Conservation (phyloP, 2,113 vertebrate species). For the Heterochromis multidens region DNA sequence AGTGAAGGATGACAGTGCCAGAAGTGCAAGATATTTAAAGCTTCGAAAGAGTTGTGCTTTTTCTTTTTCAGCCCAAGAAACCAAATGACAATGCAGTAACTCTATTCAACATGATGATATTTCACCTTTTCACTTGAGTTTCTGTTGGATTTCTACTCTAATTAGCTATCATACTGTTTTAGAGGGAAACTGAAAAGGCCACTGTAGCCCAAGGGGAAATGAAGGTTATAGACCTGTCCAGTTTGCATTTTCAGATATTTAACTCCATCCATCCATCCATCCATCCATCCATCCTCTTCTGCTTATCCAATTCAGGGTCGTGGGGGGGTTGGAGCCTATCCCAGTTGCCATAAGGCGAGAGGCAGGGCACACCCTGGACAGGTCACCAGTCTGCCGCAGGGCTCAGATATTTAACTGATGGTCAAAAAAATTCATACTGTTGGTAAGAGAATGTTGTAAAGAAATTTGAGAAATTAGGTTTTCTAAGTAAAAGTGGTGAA, state of each 20-base stretch:
- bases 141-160: not conserved
- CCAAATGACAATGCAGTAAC: not conserved
- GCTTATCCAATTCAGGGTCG: too few relatives aligned
- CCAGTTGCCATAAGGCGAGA: too few relatives aligned
- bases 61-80: not conserved
- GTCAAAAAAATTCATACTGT: slow-evolving; percentile 1
- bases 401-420: slow-evolving; percentile 12
- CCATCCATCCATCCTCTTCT: too few relatives aligned
- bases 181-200: slow-evolving; percentile 23
- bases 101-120: not conserved
- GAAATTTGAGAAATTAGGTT: not conserved
- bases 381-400: too few relatives aligned
- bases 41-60: slow-evolving; percentile 5
- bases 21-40: slow-evolving; percentile 39
- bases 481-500: not conserved
- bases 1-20: slow-evolving; percentile 19
- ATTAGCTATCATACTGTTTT: not conserved
- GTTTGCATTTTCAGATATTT: slow-evolving; percentile 30
- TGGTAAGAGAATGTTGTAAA: not conserved
- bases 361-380: too few relatives aligned
- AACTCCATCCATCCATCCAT: too few relatives aligned
- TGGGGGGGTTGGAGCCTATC: too few relatives aligned
- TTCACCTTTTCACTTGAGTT: not conserved
- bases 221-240: slow-evolving; percentile 7
- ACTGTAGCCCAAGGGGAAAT: not conserved